These are phyloP conservation scores for Tillus elongatus DNA, from an alignment of 2,888 invertebrate species.

Conservation along the genomic window DNA sequence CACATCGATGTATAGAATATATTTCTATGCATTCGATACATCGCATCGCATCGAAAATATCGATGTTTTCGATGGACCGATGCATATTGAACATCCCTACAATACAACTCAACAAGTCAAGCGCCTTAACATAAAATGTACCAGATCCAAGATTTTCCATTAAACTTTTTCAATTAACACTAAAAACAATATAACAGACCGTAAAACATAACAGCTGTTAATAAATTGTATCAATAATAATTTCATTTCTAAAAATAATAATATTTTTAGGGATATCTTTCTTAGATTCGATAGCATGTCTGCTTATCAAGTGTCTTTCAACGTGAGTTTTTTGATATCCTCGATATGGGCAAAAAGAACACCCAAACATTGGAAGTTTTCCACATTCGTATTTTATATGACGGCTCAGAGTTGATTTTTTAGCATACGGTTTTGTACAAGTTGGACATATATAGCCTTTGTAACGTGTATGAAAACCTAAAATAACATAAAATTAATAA, in stretches of 20 bases:
- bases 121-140: no score
- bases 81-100: no score
- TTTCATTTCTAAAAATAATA: background rate
- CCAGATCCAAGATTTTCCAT: no score
- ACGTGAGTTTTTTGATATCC: slow-evolving; percentile 3
- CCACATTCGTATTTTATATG: slow-evolving; percentile 2
- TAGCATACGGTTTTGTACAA: slow-evolving; percentile 1
- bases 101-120: no score
- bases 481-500: slow-evolving; percentile 1
- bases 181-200: no score
- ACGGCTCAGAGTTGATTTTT: background rate
- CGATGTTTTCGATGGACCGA: no score
- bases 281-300: background rate
- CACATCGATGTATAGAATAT: no score
- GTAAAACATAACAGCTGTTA: no score
- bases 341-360: background rate
- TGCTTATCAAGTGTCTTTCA: slow-evolving; percentile 1
- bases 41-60: no score
- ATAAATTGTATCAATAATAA: background rate
- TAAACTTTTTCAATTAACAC: no score
- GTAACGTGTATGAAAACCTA: background rate
- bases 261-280: background rate
- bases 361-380: background rate
- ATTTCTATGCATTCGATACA: no score
- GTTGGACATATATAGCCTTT: background rate